Percentiles rank a stretch among this genome's conserved stretches.
Conservation (phyloP, 2,888 invertebrate species). For the Drosophila limbata region DNA sequence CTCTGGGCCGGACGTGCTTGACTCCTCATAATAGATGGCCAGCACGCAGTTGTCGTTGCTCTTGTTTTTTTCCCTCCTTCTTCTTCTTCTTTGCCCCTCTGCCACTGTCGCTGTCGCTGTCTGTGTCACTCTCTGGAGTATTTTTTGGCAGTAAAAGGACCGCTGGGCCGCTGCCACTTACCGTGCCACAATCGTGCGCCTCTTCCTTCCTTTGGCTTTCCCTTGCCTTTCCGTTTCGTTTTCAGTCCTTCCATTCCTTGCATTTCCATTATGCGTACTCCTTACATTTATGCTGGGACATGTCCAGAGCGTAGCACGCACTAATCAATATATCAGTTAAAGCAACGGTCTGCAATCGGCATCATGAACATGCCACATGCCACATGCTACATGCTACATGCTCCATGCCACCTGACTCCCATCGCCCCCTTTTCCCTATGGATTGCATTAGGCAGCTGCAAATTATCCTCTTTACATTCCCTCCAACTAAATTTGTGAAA, state of each 20-base stretch:
- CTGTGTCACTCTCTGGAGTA: slow-evolving; percentile 45
- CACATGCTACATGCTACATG: background rate
- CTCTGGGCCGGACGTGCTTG: slow-evolving; percentile 54
- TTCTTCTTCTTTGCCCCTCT: background rate
- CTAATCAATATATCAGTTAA: slow-evolving; percentile 48
- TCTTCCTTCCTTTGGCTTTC: background rate
- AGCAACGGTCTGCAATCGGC: slow-evolving; percentile 21
- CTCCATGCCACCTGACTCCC: background rate
- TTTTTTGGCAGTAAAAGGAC: slow-evolving; percentile 54
- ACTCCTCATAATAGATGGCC: slow-evolving; percentile 60
- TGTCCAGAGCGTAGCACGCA: slow-evolving; percentile 22
- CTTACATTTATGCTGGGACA: slow-evolving; percentile 25
- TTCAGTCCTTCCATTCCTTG: background rate
- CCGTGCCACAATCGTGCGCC: slow-evolving; percentile 16
- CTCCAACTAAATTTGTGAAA: slow-evolving; percentile 7
- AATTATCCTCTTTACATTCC: background rate
- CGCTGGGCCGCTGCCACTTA: slow-evolving; percentile 50
- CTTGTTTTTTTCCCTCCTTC: slow-evolving; percentile 1
- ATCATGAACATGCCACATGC: background rate
- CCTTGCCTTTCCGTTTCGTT: background rate
- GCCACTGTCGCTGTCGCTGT: no score
- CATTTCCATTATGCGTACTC: slow-evolving; percentile 19
- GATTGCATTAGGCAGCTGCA: slow-evolving; percentile 6
- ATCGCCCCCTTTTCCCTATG: background rate
- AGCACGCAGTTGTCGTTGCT: slow-evolving; percentile 45